A percentile compares a stretch with the other conserved stretches of the same genome.
These are phyloP conservation scores for Stomatorhinus ivindoensis DNA, from an alignment of 2,113 vertebrate genomes.

Conservation along the genomic window DNA sequence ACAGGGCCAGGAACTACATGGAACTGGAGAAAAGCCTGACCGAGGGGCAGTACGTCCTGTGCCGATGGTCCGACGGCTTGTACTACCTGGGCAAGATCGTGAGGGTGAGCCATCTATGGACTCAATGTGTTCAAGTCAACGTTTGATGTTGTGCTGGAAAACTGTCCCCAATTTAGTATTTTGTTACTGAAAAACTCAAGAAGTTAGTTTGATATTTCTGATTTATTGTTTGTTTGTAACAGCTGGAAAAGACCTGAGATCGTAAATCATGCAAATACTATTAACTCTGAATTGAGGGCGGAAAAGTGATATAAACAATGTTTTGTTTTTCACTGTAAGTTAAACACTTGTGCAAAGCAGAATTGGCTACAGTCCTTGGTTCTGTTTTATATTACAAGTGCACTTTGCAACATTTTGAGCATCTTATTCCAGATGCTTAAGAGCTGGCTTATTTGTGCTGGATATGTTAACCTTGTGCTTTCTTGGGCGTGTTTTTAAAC, in stretches of 20 bases:
- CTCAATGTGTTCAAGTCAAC: not conserved
- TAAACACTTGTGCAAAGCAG: not conserved
- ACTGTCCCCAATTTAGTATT: not conserved
- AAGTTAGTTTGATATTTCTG: not conserved
- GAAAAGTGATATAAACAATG: not conserved
- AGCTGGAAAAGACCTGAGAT: not conserved
- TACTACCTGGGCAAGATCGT: slow-evolving; percentile 95
- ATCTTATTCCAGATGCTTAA: not conserved
- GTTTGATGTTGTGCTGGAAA: not conserved
- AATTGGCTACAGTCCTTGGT: not conserved
- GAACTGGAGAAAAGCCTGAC: slow-evolving; percentile 70
- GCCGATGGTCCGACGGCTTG: slow-evolving; percentile 89
- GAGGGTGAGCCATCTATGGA: slow-evolving; percentile 59
- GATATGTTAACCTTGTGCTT: not conserved
- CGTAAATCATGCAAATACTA: not conserved
- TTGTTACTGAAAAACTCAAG: not conserved
- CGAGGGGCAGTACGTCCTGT: slow-evolving; percentile 87
- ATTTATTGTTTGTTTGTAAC: not conserved
- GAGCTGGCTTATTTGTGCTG: not conserved
- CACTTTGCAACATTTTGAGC: not conserved
- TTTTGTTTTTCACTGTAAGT: not conserved
- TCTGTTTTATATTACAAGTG: not conserved
- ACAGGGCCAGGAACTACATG: slow-evolving; percentile 46
- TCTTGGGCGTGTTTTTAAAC: not conserved
- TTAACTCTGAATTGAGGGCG: not conserved